These are phyloP conservation scores for Toxotes jaculatrix DNA, from an alignment of 2,113 vertebrate species.

Conservation along the genomic window DNA sequence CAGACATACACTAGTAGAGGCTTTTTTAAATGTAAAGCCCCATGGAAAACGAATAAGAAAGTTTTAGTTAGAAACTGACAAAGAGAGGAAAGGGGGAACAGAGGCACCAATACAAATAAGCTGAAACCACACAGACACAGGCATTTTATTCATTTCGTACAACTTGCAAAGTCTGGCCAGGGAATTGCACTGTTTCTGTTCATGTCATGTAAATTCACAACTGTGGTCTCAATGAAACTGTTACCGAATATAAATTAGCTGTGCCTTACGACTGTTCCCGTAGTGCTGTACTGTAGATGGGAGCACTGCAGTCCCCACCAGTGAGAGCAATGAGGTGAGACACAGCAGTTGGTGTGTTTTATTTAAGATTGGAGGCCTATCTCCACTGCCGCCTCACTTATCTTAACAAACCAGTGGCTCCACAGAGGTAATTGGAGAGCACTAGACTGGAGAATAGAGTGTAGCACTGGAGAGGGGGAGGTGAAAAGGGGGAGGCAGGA, in stretches of 20 bases:
- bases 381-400: constrained; percentile 75
- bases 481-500: constrained; percentile 24
- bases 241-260: constrained; percentile 66
- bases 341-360: constrained; percentile 78
- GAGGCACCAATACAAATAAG: constrained; percentile 40
- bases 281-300: constrained; percentile 53
- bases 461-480: constrained; percentile 58
- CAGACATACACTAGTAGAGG: neutral
- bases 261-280: constrained; percentile 42
- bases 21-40: constrained; percentile 29
- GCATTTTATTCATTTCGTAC: constrained; percentile 45
- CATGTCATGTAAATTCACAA: constrained; percentile 59
- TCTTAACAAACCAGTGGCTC: constrained; percentile 81
- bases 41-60: constrained; percentile 35
- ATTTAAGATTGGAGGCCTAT: constrained; percentile 81
- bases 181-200: constrained; percentile 47
- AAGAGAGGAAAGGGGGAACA: neutral
- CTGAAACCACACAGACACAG: constrained; percentile 28
- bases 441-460: constrained; percentile 79
- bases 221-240: constrained; percentile 52
- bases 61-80: constrained; percentile 26
- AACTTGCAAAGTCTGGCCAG: constrained; percentile 44
- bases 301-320: constrained; percentile 53
- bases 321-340: constrained; percentile 72
- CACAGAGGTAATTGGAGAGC: constrained; percentile 81